Base-by-base conservation (phyloP, 2,113 vertebrate genomes). In the Hyla sarda region DNA sequence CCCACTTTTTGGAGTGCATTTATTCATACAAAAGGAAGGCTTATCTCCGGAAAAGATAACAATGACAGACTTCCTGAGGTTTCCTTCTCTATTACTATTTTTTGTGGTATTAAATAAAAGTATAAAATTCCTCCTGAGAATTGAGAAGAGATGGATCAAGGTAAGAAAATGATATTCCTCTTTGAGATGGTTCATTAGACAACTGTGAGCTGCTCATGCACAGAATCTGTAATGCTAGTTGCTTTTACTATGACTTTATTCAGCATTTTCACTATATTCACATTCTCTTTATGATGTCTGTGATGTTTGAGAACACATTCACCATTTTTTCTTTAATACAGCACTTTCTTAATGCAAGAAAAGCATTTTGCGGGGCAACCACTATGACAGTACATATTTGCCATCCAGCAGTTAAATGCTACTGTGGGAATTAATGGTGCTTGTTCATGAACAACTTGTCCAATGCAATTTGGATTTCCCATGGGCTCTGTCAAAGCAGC, bases 11-110 rank as follows among this genome's bases (percentile, higher is more conserved):
- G 88, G 89, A 87, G 86, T 86, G 85, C 87, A 77, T 93, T 92
- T 91, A 83, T 91, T 91, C 90, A 90, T 91, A 93, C 89, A 92
- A 89, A n/a, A 89, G 84, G 83, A 91, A 88, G 89, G 85, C 87
- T 91, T 90, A 91, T 91, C 88, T 88, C 52, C 87, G 89, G 89
- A 88, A 89, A 91, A 90, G 91, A 91, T 91, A 90, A 83, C 89
- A 86, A 74, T 92, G 92, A 93, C 88, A 90, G 90, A 91, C 91
- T 88, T 71, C 90, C 89, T 91, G 52, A 79, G 84, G 69, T 91
- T 90, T 90, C 89, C 25, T 87, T 81, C 89, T 89, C 93, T 73
- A 90, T 82, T 14, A 82, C 75, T 87, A 17, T 89, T 92, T 92
- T 87, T 86, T 77, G 88, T 89, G 83, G 62, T 65, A 84, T 87